A percentile compares a stretch with the other conserved stretches of the same genome.
phyloP scores from a whole-genome alignment of 1,140 invertebrate species.

The Thaumatotibia leucotreta region DNA sequence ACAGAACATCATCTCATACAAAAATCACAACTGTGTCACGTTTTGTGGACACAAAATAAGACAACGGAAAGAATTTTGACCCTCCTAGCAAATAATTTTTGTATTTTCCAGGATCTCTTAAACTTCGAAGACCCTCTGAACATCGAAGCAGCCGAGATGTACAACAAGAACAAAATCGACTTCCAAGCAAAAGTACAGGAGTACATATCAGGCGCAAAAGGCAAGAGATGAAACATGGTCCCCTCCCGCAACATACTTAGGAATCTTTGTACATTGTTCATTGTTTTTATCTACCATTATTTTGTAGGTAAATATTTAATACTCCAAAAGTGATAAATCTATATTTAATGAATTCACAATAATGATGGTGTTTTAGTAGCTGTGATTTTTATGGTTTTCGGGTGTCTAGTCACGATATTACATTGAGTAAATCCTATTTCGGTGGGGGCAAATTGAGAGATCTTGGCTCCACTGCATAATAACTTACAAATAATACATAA shows the following conservation, averaged over 20 bases:
- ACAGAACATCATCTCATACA: no score
- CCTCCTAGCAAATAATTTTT: no score
- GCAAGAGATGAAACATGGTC: conserved; percentile 79
- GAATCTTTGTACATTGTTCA: conserved; percentile 7
- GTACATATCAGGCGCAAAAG: conserved; percentile 83
- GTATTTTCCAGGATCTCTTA: conserved; percentile 86
- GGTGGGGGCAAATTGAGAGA: no score
- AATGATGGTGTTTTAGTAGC: conserved; percentile 21
- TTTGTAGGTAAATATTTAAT: conserved; percentile 29
- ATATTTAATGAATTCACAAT: conserved; percentile 14
- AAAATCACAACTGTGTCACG: no score
- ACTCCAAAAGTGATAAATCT: conserved; percentile 31
- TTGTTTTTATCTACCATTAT: conserved; percentile 8
- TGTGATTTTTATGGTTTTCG: neutral
- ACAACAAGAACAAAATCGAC: conserved; percentile 86
- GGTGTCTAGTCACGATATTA: neutral
- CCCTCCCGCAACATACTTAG: neutral
- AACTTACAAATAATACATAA: no score
- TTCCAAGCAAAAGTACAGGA: conserved; percentile 89
- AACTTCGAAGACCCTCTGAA: conserved; percentile 98
- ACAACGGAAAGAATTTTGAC: no score
- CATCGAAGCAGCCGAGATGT: conserved; percentile 93
- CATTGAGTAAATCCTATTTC: neutral
- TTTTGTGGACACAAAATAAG: no score
- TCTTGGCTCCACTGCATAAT: no score